These are phyloP conservation scores for Elymnias hypermnestra DNA, from an alignment of 1,140 invertebrate genomes.

Conservation along the genomic window DNA sequence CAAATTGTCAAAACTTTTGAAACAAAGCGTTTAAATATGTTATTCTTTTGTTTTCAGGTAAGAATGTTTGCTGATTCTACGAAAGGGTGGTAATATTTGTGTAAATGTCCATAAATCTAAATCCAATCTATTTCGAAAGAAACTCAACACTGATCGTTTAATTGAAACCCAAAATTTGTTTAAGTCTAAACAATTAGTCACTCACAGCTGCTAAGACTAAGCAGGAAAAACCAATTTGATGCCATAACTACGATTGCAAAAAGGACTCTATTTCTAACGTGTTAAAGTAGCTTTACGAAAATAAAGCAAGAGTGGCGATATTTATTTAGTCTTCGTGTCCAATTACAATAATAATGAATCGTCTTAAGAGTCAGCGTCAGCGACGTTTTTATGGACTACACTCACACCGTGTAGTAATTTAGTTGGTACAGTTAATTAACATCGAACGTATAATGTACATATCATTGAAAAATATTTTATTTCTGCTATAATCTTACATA, in stretches of 20 bases:
- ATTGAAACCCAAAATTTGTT: conserved; percentile 11
- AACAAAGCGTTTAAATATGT: too few species aligned
- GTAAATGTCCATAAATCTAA: background rate
- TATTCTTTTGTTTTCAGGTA: conserved; percentile 26
- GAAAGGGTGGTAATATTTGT: background rate
- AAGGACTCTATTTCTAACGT: background rate
- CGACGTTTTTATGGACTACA: conserved; percentile 3
- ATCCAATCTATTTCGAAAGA: background rate
- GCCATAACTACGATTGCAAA: background rate
- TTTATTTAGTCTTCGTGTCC: conserved; percentile 17
- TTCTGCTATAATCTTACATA: too few species aligned
- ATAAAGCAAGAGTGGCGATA: background rate
- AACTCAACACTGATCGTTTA: background rate
- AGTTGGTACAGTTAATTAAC: background rate
- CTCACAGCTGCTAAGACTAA: conserved; percentile 10
- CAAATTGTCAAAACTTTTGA: too few species aligned
- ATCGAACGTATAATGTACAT: too few species aligned
- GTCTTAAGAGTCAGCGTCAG: background rate
- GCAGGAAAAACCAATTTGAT: conserved; percentile 7
- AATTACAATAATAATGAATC: conserved; percentile 25
- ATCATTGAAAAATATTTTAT: too few species aligned
- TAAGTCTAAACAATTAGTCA: conserved; percentile 16
- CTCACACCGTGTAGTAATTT: background rate
- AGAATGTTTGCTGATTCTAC: background rate
- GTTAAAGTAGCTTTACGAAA: background rate